phyloP scores from a whole-genome alignment of 2,113 vertebrate species.

The Pelecanoides urinatrix region DNA sequence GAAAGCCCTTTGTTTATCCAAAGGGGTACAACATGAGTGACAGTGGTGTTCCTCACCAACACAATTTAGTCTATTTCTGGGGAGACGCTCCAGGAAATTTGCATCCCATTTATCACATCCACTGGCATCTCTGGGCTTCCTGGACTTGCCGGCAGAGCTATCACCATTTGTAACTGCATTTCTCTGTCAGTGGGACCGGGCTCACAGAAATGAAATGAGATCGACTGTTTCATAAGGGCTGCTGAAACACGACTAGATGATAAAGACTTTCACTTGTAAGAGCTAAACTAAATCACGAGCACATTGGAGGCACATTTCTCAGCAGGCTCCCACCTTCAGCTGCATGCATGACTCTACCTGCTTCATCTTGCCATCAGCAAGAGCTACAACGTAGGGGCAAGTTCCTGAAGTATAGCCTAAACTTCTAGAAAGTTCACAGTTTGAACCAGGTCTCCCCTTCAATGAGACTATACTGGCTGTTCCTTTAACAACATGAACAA shows the following conservation, averaged over 20 bases:
- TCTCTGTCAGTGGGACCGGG: not conserved
- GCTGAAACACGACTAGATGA: not conserved
- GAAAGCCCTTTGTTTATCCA: not conserved
- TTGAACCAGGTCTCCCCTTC: not conserved
- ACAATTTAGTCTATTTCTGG: not conserved
- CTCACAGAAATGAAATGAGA: not conserved
- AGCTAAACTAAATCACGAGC: not conserved
- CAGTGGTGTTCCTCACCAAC: not conserved
- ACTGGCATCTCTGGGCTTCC: not conserved
- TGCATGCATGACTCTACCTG: not conserved
- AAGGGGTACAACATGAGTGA: not conserved
- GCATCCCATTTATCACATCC: accelerated
- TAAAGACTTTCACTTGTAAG: not conserved
- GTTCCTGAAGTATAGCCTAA: not conserved
- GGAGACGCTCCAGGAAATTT: not conserved
- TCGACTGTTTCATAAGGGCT: not conserved
- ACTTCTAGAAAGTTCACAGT: not conserved
- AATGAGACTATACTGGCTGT: not conserved
- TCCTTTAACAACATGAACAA: not conserved
- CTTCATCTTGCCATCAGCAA: not conserved
- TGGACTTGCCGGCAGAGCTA: not conserved
- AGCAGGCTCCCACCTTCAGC: not conserved
- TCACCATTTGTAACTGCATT: not conserved
- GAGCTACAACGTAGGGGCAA: accelerated
- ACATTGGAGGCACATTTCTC: not conserved